Conservation (phyloP, 2,797 vertebrate genomes). For the Halcyon chelicuti region DNA sequence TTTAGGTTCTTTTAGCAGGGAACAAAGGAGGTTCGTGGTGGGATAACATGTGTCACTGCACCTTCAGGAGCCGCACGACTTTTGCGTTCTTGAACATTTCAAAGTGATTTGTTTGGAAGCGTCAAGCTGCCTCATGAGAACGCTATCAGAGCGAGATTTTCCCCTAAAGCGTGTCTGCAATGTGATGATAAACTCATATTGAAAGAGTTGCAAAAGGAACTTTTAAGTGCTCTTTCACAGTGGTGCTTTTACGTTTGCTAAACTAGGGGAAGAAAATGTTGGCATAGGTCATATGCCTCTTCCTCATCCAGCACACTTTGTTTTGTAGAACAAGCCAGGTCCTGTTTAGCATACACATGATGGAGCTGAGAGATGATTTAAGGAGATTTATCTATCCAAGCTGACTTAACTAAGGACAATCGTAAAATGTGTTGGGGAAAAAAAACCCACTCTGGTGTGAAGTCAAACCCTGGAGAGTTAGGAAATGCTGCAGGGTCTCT, state of each 20-base stretch:
- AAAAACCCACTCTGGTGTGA: background rate
- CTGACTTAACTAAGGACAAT: background rate
- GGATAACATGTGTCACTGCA: background rate
- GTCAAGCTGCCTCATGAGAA: background rate
- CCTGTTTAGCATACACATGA: slow-evolving; percentile 15
- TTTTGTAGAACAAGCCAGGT: slow-evolving; percentile 41
- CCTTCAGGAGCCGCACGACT: background rate
- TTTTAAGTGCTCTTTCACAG: slow-evolving; percentile 26
- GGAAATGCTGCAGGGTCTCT: background rate
- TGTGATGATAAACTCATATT: slow-evolving; percentile 22
- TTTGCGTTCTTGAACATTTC: background rate
- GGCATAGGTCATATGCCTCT: background rate
- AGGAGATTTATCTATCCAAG: background rate
- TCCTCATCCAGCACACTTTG: background rate
- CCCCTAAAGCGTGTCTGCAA: slow-evolving; percentile 20
- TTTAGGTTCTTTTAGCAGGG: background rate
- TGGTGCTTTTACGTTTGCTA: slow-evolving; percentile 15
- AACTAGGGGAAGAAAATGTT: slow-evolving; percentile 17
- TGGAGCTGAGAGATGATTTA: background rate
- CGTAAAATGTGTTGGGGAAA: background rate
- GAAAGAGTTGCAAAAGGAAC: slow-evolving; percentile 32
- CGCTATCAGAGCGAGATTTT: background rate
- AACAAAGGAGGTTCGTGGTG: background rate
- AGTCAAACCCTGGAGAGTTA: background rate
- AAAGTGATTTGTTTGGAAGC: background rate